These are phyloP conservation scores for Lophotis ruficrista DNA, from an alignment of 2,113 vertebrate species.

Conservation along the genomic window DNA sequence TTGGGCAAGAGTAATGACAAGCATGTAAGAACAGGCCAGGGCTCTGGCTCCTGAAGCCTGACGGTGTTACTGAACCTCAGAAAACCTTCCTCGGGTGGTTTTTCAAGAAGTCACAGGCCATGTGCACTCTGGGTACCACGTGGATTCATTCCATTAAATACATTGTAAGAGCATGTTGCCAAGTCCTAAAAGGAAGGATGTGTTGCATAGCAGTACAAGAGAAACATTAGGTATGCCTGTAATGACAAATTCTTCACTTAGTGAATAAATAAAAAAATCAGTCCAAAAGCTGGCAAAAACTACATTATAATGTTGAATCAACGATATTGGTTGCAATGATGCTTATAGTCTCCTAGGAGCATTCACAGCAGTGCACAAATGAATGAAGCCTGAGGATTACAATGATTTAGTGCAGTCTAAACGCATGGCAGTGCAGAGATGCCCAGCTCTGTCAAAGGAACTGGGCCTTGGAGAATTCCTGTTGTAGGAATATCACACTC, in stretches of 20 bases:
- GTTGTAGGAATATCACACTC: neutral
- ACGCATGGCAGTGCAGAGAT: neutral
- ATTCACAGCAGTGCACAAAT: neutral
- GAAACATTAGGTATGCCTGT: neutral
- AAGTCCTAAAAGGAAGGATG: neutral
- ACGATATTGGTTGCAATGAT: neutral
- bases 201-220: neutral
- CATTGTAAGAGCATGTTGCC: neutral
- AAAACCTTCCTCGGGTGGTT: neutral
- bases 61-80: neutral
- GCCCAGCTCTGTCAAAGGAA: neutral
- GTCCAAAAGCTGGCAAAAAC: neutral
- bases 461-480: conserved; percentile 9
- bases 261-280: neutral
- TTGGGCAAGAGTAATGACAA: neutral
- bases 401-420: neutral
- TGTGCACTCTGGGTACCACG: neutral
- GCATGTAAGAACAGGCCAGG: neutral
- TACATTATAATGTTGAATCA: neutral
- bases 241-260: neutral
- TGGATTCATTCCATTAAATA: neutral
- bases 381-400: neutral
- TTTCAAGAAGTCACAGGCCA: neutral
- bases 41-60: neutral
- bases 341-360: neutral